phyloP scores from a whole-genome alignment of 2,888 invertebrate genomes.

The Tolmerus cingulatus region DNA sequence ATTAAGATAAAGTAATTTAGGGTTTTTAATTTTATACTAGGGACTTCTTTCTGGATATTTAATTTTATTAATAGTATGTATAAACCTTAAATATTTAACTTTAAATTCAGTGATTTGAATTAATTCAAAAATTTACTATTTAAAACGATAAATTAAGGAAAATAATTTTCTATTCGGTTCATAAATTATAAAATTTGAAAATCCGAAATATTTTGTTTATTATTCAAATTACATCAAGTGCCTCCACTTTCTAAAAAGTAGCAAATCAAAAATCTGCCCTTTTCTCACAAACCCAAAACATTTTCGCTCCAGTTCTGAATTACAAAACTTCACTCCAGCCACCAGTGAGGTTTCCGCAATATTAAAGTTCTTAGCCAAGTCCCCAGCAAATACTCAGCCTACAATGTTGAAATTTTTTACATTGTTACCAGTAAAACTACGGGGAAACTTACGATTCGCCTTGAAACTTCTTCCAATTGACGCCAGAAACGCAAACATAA shows the following conservation, averaged over 20 bases:
- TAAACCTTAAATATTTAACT: too few species aligned
- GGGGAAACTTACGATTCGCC: background rate
- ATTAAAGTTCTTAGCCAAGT: background rate
- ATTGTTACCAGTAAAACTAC: background rate
- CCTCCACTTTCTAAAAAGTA: too few species aligned
- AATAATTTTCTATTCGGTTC: too few species aligned
- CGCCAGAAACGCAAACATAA: background rate
- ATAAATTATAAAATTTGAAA: too few species aligned
- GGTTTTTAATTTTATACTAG: background rate
- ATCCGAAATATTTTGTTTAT: too few species aligned
- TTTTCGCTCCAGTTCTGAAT: background rate
- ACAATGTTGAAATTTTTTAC: background rate
- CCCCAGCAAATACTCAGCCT: background rate
- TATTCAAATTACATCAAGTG: too few species aligned
- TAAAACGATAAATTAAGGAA: too few species aligned
- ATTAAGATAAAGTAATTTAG: background rate
- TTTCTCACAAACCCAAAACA: background rate
- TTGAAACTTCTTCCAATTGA: background rate
- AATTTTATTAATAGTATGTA: background rate
- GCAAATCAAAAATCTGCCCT: too few species aligned
- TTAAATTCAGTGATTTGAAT: too few species aligned
- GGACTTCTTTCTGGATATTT: background rate
- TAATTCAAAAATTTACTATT: too few species aligned
- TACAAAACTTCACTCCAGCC: background rate
- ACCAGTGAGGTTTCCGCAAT: background rate